Base-by-base conservation (phyloP, 37 sponge, comb jelly and placozoan species). In the Halisarca cf. caerulea region DNA sequence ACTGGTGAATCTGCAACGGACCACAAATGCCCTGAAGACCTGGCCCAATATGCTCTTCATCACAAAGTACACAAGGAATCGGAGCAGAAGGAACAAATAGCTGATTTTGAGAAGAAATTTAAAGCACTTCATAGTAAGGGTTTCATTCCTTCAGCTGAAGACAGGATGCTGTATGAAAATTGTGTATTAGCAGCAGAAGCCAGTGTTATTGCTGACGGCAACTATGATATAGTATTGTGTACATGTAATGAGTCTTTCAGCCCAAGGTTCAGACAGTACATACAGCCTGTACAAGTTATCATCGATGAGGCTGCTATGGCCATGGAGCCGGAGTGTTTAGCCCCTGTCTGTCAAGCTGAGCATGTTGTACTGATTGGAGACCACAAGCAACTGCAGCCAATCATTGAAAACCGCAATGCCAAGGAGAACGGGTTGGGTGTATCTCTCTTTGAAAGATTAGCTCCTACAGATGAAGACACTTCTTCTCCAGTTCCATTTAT, bases 261-360 rank as follows among this genome's bases (percentile, higher is more conserved):
- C 41, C 14, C 38, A 9, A 20, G 77, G 40, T n/a, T 74, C 11
- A 40, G 24, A 5, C 18, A 43, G 24, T 8, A 1, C 45, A 42
- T 74, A 21, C 24, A 1, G 17, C 77, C 88, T 32, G 43, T 34
- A 3, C 81, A 87, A 28, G 70, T 58, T 14, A 82, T 87, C 51
- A 82, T 87, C 34, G 88, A 87, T 82, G 88, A 87, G 74, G 82
- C 82, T 82, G 88, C 83, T 6, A 87, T 87, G 88, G 88, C 88
- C 30, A 87, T 70, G 24, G 88, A 87, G 66, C 88, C 88, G 27
- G 88, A 87, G 83, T 87, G 88, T 34, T 73, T 87, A 83, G 83
- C 73, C 41, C 78, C 88, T 2, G 82, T 87, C 30, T 39, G 25
- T 24, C 54, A 40, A 59, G 75, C 82, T 25, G 35, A 82, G 43